A percentile compares a stretch with the other conserved stretches of the same genome.
Evolutionary conservation across 2,888 invertebrate genomes (phyloP).

Genomic region (Tanypteryx hageni): DNA sequence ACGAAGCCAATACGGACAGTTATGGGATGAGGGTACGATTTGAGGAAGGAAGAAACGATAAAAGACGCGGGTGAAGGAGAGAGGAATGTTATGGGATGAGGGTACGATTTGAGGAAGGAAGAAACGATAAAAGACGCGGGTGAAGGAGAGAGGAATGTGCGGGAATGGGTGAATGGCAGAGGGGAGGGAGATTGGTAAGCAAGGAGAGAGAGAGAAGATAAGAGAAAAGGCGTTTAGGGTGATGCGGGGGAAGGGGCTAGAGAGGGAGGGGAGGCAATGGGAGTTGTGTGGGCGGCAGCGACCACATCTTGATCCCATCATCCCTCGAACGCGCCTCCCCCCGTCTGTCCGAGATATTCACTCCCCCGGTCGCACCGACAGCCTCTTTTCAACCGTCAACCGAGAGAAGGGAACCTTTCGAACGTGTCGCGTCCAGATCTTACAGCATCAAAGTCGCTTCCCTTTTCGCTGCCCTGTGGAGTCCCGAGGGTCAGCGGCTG

Average conservation of each 20-base stretch:
- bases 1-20: slow-evolving; percentile 22
- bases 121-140: neutral
- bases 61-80: neutral
- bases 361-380: neutral
- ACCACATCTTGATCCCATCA: neutral
- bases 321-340: neutral
- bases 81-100: neutral
- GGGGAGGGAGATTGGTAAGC: too few relatives aligned
- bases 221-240: too few relatives aligned
- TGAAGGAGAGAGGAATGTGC: neutral
- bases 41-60: neutral
- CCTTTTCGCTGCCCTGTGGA: neutral
- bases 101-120: neutral
- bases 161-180: too few relatives aligned
- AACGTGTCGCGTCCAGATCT: neutral
- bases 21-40: neutral
- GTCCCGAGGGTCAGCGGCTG: slow-evolving; percentile 3
- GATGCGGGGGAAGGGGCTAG: neutral
- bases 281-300: neutral
- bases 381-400: neutral
- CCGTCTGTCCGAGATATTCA: neutral
- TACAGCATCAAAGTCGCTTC: neutral
- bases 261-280: neutral
- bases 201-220: too few relatives aligned
- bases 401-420: neutral